Conservation (phyloP, 2,888 invertebrate genomes). For the Quadriops clusia region DNA sequence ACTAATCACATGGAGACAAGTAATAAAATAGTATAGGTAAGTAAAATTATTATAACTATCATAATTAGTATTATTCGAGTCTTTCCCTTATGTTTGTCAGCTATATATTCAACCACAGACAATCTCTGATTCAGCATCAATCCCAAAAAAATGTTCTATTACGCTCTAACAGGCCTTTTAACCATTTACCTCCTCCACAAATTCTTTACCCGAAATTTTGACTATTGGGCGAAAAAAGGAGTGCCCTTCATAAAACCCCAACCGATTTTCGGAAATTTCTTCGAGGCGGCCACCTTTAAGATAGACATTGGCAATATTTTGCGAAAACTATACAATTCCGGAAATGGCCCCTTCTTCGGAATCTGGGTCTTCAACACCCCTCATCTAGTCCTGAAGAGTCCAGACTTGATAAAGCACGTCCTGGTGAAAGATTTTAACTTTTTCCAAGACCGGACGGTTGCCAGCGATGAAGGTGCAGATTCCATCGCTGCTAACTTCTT, state of each 20-base stretch:
- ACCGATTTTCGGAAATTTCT: constrained; percentile 35
- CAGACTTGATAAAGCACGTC: constrained; percentile 37
- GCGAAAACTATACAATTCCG: constrained; percentile 24
- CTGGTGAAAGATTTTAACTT: constrained; percentile 39
- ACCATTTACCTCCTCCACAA: constrained; percentile 8
- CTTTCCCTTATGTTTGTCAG: no score
- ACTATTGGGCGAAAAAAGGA: constrained; percentile 35
- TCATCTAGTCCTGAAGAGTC: constrained; percentile 35
- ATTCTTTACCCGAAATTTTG: constrained; percentile 24
- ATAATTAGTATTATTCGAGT: no score
- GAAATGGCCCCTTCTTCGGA: constrained; percentile 34
- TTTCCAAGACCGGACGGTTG: constrained; percentile 38
- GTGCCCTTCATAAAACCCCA: constrained; percentile 31
- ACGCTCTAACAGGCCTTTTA: no score
- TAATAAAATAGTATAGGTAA: no score
- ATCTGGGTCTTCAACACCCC: constrained; percentile 41
- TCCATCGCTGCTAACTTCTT: constrained; percentile 33
- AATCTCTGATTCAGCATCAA: no score
- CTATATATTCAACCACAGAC: no score
- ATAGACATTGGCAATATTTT: constrained; percentile 26
- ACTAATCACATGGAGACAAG: no score
- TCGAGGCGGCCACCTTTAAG: constrained; percentile 26
- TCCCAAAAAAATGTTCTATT: no score
- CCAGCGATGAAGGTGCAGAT: constrained; percentile 33
- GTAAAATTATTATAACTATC: no score